phyloP scores from a whole-genome alignment of 1,140 invertebrate species.

The Trichoplusia ni region DNA sequence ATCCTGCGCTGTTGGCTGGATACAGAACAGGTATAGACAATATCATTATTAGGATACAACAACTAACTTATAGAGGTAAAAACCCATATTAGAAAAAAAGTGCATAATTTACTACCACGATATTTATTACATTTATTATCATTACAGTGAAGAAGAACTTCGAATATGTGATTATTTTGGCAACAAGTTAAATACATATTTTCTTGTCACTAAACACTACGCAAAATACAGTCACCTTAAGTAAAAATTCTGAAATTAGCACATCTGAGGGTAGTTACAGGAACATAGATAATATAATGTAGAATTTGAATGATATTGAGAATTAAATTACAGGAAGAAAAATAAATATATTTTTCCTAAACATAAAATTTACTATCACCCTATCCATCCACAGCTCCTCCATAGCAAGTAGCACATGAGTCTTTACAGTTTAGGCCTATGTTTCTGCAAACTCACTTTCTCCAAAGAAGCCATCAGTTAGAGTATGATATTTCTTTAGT shows the following conservation, averaged over 20 bases:
- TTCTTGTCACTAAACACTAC: not conserved
- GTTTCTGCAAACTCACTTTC: not conserved
- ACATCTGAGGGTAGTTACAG: too few relatives aligned
- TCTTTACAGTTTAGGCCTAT: not conserved
- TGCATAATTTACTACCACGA: not conserved
- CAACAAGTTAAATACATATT: conserved; percentile 1
- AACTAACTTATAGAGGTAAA: too few relatives aligned
- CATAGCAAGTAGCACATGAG: too few relatives aligned
- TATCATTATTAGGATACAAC: too few relatives aligned
- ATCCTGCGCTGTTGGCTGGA: too few relatives aligned
- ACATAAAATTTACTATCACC: too few relatives aligned
- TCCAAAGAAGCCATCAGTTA: not conserved
- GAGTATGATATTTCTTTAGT: not conserved
- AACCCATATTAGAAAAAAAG: not conserved
- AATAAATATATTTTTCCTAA: not conserved
- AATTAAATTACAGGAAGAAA: not conserved
- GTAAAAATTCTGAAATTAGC: too few relatives aligned
- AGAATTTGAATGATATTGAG: too few relatives aligned
- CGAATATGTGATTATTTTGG: conserved; percentile 6
- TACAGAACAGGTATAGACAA: too few relatives aligned
- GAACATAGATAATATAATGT: too few relatives aligned
- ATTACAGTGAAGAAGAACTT: conserved; percentile 4
- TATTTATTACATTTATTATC: conserved; percentile 14
- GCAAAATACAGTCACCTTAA: not conserved
- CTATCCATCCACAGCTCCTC: not conserved